Percentiles rank a stretch among this genome's conserved stretches.
These are phyloP conservation scores for Callipepla californica DNA, from an alignment of 2,113 vertebrate species.

Conservation along the genomic window DNA sequence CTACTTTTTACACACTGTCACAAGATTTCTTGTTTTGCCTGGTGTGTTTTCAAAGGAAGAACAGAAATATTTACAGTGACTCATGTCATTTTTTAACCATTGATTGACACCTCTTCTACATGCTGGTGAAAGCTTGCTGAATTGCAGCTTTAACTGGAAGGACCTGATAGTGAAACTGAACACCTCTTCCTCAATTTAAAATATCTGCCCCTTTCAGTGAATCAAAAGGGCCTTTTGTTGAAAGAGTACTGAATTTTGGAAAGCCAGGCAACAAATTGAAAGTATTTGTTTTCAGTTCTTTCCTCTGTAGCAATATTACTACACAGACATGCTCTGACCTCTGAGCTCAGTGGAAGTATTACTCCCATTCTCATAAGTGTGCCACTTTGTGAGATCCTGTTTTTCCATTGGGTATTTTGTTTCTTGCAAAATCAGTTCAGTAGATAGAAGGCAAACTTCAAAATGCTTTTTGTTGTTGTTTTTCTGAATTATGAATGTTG, in stretches of 20 bases:
- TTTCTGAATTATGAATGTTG: background rate
- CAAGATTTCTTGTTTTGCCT: constrained; percentile 60
- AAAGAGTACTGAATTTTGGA: background rate
- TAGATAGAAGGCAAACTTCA: background rate
- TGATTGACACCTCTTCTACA: background rate
- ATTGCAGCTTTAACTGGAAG: constrained; percentile 4
- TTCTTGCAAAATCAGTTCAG: background rate
- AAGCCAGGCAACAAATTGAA: background rate
- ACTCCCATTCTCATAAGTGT: background rate
- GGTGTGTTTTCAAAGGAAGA: constrained; percentile 24
- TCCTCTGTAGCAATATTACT: background rate
- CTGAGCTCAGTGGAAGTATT: background rate
- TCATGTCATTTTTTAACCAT: constrained; percentile 28
- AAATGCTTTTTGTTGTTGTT: background rate
- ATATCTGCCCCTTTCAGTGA: background rate
- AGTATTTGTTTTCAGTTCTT: background rate
- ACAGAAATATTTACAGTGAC: constrained; percentile 57
- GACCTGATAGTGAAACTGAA: background rate
- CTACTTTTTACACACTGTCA: constrained; percentile 43
- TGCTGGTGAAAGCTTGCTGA: background rate
- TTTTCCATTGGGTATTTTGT: background rate
- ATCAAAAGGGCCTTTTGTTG: constrained; percentile 1
- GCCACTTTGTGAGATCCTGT: background rate
- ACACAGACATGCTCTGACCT: background rate
- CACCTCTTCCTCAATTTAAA: background rate